These are phyloP conservation scores for Cebus imitator DNA, from an alignment of 2,113 vertebrate genomes.

Conservation along the genomic window DNA sequence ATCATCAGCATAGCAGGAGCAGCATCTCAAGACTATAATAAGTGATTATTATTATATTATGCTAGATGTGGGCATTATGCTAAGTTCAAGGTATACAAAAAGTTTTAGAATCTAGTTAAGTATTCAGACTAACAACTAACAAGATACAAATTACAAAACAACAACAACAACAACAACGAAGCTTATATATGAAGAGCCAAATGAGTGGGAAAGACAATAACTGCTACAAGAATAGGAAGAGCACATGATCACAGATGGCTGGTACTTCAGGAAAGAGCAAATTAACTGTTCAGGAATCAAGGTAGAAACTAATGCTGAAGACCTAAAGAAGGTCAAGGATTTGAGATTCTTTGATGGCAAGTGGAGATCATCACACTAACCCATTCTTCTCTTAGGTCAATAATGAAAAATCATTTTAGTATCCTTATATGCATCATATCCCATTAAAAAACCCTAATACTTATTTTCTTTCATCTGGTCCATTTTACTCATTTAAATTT, in stretches of 20 bases:
- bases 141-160: neutral
- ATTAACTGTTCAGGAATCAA: neutral
- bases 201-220: neutral
- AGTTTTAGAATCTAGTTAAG: neutral
- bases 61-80: neutral
- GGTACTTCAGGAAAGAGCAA: neutral
- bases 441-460: neutral
- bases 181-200: neutral
- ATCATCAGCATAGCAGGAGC: neutral
- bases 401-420: neutral
- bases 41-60: neutral
- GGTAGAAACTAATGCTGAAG: neutral
- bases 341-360: neutral
- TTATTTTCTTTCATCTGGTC: neutral
- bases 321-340: neutral
- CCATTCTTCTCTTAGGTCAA: neutral
- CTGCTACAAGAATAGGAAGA: neutral
- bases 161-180: too few relatives aligned
- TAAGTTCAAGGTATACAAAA: neutral
- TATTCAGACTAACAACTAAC: conserved; percentile 16
- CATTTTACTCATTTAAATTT: neutral
- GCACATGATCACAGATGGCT: neutral
- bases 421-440: neutral
- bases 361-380: neutral
- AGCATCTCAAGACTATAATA: neutral